These are phyloP conservation scores for Phenganax subtilis DNA, from an alignment of 92 coral and sea anemone genomes.

Conservation along the genomic window DNA sequence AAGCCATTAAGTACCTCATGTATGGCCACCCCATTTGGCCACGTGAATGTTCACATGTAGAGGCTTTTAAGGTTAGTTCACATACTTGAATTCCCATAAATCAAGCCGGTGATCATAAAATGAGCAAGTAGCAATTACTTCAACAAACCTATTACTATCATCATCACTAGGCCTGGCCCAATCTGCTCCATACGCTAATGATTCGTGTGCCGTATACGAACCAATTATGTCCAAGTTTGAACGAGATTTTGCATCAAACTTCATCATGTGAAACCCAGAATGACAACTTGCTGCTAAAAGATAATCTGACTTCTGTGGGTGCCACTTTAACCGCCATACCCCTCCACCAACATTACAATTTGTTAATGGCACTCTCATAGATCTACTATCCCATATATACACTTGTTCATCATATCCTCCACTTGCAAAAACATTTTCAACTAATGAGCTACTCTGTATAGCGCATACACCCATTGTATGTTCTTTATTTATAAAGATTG, in stretches of 20 bases:
- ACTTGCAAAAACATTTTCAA: slow-evolving; percentile 83
- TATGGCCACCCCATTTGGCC: too few species aligned
- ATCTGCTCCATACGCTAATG: slow-evolving; percentile 95
- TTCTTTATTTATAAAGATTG: slow-evolving; percentile 67
- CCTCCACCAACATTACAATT: slow-evolving; percentile 84
- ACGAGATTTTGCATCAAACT: slow-evolving; percentile 34
- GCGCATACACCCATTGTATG: slow-evolving; percentile 97
- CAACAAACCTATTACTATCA: background rate
- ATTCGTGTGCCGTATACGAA: slow-evolving; percentile 64
- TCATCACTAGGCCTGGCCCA: slow-evolving; percentile 53
- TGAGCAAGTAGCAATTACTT: slow-evolving; percentile 84
- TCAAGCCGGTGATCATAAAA: slow-evolving; percentile 91
- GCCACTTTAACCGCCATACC: slow-evolving; percentile 98
- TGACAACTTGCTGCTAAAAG: slow-evolving; percentile 90
- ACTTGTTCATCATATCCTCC: slow-evolving; percentile 95
- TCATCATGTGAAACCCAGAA: slow-evolving; percentile 76
- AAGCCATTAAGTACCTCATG: too few species aligned
- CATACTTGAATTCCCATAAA: slow-evolving; percentile 59
- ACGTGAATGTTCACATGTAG: too few species aligned
- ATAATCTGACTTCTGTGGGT: slow-evolving; percentile 61
- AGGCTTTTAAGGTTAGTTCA: too few species aligned
- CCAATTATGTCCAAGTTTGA: slow-evolving; percentile 45
- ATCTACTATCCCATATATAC: slow-evolving; percentile 83
- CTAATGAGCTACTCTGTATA: slow-evolving; percentile 70
- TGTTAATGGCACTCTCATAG: slow-evolving; percentile 69